phyloP scores from a whole-genome alignment of 2,113 vertebrate genomes.

The Todiramphus saurophagus region DNA sequence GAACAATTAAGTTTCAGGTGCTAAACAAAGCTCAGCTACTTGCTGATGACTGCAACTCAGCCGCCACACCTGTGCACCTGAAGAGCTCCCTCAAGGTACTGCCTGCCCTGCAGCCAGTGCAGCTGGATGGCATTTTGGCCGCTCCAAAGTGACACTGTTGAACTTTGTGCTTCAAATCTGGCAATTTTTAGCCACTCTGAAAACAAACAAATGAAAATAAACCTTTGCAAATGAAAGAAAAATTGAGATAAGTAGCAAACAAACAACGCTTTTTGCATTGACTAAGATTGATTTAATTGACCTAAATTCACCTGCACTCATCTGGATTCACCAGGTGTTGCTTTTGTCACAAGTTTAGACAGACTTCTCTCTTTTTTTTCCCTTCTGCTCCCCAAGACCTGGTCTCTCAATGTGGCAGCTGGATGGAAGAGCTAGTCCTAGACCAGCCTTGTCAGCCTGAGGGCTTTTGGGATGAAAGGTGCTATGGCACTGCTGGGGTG shows the following conservation, averaged over 20 bases:
- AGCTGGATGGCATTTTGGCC: too few relatives aligned
- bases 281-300: accelerated
- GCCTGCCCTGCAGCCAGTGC: too few relatives aligned
- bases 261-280: accelerated
- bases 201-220: not conserved
- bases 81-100: too few relatives aligned
- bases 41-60: too few relatives aligned
- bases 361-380: not conserved
- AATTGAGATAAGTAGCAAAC: accelerated
- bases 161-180: not conserved
- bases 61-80: too few relatives aligned
- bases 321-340: not conserved
- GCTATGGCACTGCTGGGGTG: accelerated
- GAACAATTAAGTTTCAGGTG: too few relatives aligned
- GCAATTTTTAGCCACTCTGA: not conserved
- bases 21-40: too few relatives aligned
- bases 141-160: too few relatives aligned
- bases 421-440: accelerated
- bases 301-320: too few relatives aligned
- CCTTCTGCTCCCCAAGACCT: too few relatives aligned
- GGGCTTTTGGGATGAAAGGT: accelerated
- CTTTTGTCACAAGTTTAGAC: accelerated
- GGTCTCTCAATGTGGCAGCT: accelerated
- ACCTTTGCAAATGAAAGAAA: not conserved
- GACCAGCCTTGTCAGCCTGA: accelerated